phyloP scores from a whole-genome alignment of 30 jellyfish, hydroid and myxozoan species.

The Cassiopea andromeda region DNA sequence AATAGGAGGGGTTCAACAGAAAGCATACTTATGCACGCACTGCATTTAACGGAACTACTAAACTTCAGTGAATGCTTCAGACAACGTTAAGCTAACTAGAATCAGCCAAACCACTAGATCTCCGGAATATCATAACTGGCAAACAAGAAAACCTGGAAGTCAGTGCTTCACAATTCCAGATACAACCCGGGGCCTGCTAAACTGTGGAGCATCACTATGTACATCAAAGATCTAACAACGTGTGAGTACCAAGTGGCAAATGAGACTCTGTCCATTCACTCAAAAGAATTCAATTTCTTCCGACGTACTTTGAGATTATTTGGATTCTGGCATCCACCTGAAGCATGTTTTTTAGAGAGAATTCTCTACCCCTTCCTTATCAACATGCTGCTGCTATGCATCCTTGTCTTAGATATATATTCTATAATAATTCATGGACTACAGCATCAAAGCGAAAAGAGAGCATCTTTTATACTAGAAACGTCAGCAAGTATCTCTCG shows the following conservation, averaged over 20 bases:
- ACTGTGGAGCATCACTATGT: no score
- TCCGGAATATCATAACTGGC: no score
- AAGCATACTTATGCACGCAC: no score
- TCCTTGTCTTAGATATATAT: background rate
- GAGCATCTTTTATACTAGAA: background rate
- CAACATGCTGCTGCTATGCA: background rate
- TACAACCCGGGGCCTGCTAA: no score
- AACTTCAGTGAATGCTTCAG: no score
- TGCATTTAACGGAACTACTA: no score
- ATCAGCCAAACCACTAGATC: no score
- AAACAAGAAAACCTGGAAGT: no score
- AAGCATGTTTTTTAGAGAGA: background rate
- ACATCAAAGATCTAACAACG: background rate
- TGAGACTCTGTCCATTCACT: background rate
- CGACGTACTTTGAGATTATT: background rate
- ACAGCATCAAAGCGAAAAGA: background rate
- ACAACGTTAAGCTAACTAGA: no score
- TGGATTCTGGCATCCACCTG: conserved; percentile 46
- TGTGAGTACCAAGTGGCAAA: background rate
- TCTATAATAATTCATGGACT: background rate
- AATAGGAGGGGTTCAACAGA: no score
- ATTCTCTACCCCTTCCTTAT: background rate
- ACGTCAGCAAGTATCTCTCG: background rate
- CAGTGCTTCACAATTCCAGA: no score
- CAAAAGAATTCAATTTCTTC: conserved; percentile 1